Evolutionary conservation across 2,888 invertebrate species (phyloP), one percentile per base, ranked within the genome.

Genomic region (Andricus curvator): DNA sequence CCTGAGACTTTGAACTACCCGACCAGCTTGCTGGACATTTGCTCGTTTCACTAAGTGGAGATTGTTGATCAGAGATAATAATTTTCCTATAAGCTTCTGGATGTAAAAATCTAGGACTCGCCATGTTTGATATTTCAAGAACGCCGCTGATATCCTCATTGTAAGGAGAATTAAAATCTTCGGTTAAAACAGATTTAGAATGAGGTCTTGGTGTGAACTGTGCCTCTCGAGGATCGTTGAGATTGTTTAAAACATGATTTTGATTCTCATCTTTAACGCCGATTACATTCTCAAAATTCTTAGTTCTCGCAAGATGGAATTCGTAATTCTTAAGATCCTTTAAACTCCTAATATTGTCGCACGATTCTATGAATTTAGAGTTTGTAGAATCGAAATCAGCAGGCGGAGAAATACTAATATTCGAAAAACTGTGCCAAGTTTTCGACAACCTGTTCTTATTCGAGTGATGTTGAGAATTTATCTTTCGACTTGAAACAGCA

Each of bases 401-500:
- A 68, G 44, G 29, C 29, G 41, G 37, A 33, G 29, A 56, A 33
- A 77, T 17, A 62, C 33, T 44, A 37, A 56, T 51, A n/a, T 20
- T 66, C 20, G 41, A 67, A 41, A 67, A 37, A 41, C 41, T 22
- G 41, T 67, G n/a, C 67, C 22, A 41, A n/a, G 22, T 41, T 41
- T 20, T 9, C 11, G 37, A 41, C 5, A 41, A 41, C 41, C n/a
- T 37, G 13, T 13, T 22, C 60, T 33, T 51, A 9, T 13, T n/a
- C 33, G 15, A 25, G 6, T 64, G 13, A 5, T 60, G 56, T 56
- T 33, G 20, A 33, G 51, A 70, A 70, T 29, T 70, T 25, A 29
- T 74, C 77, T 82, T 88, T 2, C 89, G 87, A 68, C 79, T 84
- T 4, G 78, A 60, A 48, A 86, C 82, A 5, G 86, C 80, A 17